Base-by-base conservation (phyloP, 2,113 vertebrate genomes). In the Aspidoscelis tigris region DNA sequence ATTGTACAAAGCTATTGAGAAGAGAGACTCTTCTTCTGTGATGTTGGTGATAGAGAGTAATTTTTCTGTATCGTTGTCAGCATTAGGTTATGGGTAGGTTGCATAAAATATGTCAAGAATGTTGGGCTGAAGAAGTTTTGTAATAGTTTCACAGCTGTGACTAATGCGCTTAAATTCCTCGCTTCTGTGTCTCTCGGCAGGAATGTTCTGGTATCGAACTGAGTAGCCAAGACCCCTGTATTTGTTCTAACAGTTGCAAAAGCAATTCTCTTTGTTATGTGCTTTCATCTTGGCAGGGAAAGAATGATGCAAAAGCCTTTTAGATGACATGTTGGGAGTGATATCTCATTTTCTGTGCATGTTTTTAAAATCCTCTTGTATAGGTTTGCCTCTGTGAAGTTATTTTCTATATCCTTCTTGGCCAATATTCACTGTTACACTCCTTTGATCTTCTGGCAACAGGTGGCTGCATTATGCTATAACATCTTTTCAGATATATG, bases 81-180 rank as follows among this genome's bases (percentile, higher is more conserved):
- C 26, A 0, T 70, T 26, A 39, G 50, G 53, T 53, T 82, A 3
- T 2, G 44, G 2, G 5, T 11, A 64, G 7, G 7, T 43, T 82
- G 68, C 5, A 74, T 20, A 72, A 47, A 80, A 78, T 50, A 82
- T 77, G 43, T 33, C 43, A 76, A 76, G 68, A 77, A 82, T 33
- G 53, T 14, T 39, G 8, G 50, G 55, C 1, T 33, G 39, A 71
- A n/a, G 24, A 70, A 81, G 41, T 50, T 81, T 81, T 71, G 26
- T 58, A 43, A n/a, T 81, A 58, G 26, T 71, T 77, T 50, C 75
- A 41, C 66, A 64, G 74, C 80, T 82, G 85, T 78, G 74, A 77
- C 80, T 65, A 82, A 78, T 44, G 53, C 1, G 3, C 50, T 82
- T 44, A 70, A 81, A 86, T 64, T 64, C 84, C 41, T 61, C 18